These are phyloP conservation scores for Axea sp. DNA, from an alignment of 2,888 invertebrate genomes.

Conservation along the genomic window DNA sequence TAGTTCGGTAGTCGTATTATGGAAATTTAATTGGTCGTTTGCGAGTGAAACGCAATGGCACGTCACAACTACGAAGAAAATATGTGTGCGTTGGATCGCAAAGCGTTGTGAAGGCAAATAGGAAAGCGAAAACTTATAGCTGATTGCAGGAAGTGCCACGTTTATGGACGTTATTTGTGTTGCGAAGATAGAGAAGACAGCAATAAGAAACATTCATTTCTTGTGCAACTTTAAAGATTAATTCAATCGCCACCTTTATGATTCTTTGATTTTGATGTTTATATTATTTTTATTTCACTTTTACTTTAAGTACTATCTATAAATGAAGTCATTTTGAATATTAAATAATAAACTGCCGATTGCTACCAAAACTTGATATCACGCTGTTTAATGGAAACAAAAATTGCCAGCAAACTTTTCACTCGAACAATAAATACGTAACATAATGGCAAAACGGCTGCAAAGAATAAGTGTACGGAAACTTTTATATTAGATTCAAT, in stretches of 20 bases:
- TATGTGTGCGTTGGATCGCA: conserved; percentile 41
- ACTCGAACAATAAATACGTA: too few species aligned
- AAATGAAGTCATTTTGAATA: too few species aligned
- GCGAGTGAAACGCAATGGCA: conserved; percentile 59
- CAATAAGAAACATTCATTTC: conserved; percentile 47
- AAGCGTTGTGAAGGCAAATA: conserved; percentile 56
- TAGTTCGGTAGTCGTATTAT: conserved; percentile 61
- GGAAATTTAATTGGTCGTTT: conserved; percentile 65
- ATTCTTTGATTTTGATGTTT: neutral
- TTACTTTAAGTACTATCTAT: too few species aligned
- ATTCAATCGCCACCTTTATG: conserved; percentile 31
- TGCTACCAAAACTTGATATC: too few species aligned
- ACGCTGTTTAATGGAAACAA: too few species aligned
- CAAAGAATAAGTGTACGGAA: conserved; percentile 4
- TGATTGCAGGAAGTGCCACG: conserved; percentile 62
- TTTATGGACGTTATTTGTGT: conserved; percentile 59
- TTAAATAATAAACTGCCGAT: conserved; percentile 6
- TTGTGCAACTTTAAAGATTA: conserved; percentile 43
- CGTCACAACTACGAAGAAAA: conserved; percentile 47
- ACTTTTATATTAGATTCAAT: conserved; percentile 9
- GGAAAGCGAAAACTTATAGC: conserved; percentile 61
- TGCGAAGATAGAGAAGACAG: conserved; percentile 53
- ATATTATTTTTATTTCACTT: too few species aligned
- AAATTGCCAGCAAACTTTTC: too few species aligned
- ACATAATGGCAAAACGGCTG: conserved; percentile 6